Evolutionary conservation across 1,140 invertebrate genomes (phyloP), one percentile per base, ranked within the genome.

Genomic region (Lanistes nyassanus): DNA sequence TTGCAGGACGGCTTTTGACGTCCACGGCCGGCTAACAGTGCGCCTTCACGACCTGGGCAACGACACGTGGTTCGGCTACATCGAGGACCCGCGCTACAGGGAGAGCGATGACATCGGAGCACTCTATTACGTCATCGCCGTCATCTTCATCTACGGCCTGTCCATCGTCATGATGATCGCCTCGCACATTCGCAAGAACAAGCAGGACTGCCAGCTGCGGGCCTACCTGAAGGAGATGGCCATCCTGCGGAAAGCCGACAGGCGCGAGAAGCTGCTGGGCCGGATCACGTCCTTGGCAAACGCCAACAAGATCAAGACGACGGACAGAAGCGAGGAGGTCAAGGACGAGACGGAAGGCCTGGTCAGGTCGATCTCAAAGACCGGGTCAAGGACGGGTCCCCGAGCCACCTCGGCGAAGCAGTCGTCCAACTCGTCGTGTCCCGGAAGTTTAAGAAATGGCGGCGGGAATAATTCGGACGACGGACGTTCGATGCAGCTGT

Each of bases 131-230:
- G 87, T 88, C 37, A 81, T 88, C 0, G 87, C 85, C 34, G 87
- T 88, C 58, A 84, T 88, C 58, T 75, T 88, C 47, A 88, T 88
- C 39, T 88, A 88, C 77, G 87, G 86, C 19, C 80, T 87, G 16
- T 88, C 87, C 26, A 88, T 88, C 53, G 86, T 88, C 7, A 86
- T 88, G 85, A 87, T 88, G 87, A 88, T 88, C 34, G 86, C 86
- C 3, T 88, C 87, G 19, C 87, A 88, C 79, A 87, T 88, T 42
- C 79, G 86, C 31, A 86, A 86, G 75, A 88, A 88, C 74, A 85
- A 87, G 70, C 83, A 86, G 77, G 87, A 88, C 79, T 86, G 80
- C 36, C 85, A 86, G 68, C 79, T 88, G 21, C 74, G 84, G 58
- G 81, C 78, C 21, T 88, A 88, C 69, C 70, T 88, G 2, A 88